phyloP scores from a whole-genome alignment of 2,797 vertebrate species.

The Notamacropus eugenii region DNA sequence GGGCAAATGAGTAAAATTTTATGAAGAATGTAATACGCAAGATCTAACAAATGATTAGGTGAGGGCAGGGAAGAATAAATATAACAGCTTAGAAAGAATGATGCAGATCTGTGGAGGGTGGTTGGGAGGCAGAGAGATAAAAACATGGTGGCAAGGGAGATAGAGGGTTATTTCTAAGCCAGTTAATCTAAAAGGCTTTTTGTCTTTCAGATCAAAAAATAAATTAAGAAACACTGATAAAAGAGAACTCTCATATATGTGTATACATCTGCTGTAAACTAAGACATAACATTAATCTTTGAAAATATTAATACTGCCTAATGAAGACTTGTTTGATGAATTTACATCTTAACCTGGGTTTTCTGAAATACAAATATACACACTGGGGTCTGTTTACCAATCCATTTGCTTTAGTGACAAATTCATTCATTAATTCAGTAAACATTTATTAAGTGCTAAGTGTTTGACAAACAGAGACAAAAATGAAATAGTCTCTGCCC shows the following conservation, averaged over 20 bases:
- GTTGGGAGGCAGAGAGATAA: not conserved
- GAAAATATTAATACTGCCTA: slow-evolving; percentile 1
- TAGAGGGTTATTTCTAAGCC: not conserved
- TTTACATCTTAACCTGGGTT: not conserved
- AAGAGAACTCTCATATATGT: not conserved
- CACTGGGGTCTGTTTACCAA: not conserved
- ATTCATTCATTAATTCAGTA: slow-evolving; percentile 21
- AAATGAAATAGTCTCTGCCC: not conserved
- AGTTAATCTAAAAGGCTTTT: not conserved
- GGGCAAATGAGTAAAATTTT: not conserved
- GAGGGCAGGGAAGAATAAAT: not conserved
- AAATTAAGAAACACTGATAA: not conserved
- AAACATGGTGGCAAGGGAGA: not conserved
- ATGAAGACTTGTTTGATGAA: not conserved
- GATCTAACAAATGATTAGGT: not conserved
- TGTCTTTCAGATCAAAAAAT: slow-evolving; percentile 9
- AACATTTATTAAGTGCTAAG: not conserved
- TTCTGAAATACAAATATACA: slow-evolving; percentile 12
- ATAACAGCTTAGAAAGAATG: not conserved
- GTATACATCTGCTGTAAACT: not conserved
- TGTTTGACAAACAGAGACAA: not conserved
- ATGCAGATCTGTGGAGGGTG: no score
- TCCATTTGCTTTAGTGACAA: not conserved
- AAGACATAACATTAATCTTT: not conserved
- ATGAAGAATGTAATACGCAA: not conserved